phyloP scores from a whole-genome alignment of 2,113 vertebrate species.

The Sus scrofa region T2T-Sscrofa CM000817.6:100545501-100546000 shows the following conservation, averaged over 20 bases:
- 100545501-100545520: neutral
- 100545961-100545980: neutral
- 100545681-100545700: too few relatives aligned
- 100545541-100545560: neutral
- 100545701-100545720: too few relatives aligned
- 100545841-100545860: neutral
- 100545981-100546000: too few relatives aligned
- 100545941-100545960: neutral
- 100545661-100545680: too few relatives aligned
- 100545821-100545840: slow-evolving; percentile 10
- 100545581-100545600: too few relatives aligned
- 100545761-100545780: neutral
- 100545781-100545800: neutral
- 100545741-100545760: neutral
- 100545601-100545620: too few relatives aligned
- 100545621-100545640: too few relatives aligned
- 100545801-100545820: neutral
- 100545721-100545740: neutral
- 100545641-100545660: too few relatives aligned
- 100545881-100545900: neutral
- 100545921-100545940: neutral
- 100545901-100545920: neutral
- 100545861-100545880: neutral
- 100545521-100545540: neutral
- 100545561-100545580: neutral